These are phyloP conservation scores for Syrphus vitripennis DNA, from an alignment of 2,888 invertebrate species.

Conservation along the genomic window DNA sequence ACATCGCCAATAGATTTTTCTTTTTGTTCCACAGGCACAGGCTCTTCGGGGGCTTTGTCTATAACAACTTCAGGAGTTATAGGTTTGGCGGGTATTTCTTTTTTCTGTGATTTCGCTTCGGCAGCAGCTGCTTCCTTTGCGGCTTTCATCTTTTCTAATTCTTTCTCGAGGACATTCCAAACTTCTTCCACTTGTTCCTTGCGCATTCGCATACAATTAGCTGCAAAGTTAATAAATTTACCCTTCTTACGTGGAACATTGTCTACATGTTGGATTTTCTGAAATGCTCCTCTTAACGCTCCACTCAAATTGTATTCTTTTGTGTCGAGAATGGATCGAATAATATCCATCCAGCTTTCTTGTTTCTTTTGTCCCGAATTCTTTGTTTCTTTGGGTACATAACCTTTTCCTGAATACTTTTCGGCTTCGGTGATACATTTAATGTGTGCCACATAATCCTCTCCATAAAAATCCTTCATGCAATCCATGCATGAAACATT, in stretches of 20 bases:
- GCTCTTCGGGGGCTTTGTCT: slow-evolving; percentile 47
- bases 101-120: background rate
- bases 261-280: slow-evolving; percentile 86
- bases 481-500: slow-evolving; percentile 96
- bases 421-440: slow-evolving; percentile 93
- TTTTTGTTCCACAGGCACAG: background rate
- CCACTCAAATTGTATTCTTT: slow-evolving; percentile 78
- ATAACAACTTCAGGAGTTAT: slow-evolving; percentile 20
- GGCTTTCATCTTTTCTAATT: slow-evolving; percentile 81
- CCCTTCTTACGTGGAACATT: slow-evolving; percentile 93
- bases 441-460: slow-evolving; percentile 89
- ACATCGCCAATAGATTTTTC: slow-evolving; percentile 6
- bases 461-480: slow-evolving; percentile 91
- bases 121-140: background rate
- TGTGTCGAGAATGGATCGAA: slow-evolving; percentile 77
- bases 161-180: slow-evolving; percentile 83
- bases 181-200: slow-evolving; percentile 87
- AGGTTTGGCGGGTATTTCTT: background rate
- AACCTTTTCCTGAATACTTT: slow-evolving; percentile 93
- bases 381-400: slow-evolving; percentile 85
- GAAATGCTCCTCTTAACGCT: slow-evolving; percentile 84
- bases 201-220: slow-evolving; percentile 84
- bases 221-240: slow-evolving; percentile 91
- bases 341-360: slow-evolving; percentile 86
- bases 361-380: slow-evolving; percentile 95